phyloP scores from a whole-genome alignment of 2,888 invertebrate genomes.

The Ectemnius continuus region DNA sequence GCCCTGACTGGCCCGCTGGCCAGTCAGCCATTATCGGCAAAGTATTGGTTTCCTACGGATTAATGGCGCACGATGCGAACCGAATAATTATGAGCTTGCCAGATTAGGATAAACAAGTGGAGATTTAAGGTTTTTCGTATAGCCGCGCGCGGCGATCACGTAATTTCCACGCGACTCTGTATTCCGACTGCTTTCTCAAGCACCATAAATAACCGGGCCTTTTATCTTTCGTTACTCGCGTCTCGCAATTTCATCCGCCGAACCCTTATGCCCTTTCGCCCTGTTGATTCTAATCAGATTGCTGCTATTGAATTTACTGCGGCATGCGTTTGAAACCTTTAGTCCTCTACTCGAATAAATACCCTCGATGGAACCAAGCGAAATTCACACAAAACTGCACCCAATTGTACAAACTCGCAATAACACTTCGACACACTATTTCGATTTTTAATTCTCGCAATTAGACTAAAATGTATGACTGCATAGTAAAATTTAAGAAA shows the following conservation, averaged over 20 bases:
- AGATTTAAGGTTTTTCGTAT: slow-evolving; percentile 30
- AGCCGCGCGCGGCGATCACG: not conserved
- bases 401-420: too few species aligned
- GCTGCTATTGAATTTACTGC: too few species aligned
- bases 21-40: slow-evolving; percentile 46
- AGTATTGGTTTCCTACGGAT: slow-evolving; percentile 49
- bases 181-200: not conserved
- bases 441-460: too few species aligned
- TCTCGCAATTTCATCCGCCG: not conserved
- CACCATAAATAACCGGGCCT: slow-evolving; percentile 6
- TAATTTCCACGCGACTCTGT: slow-evolving; percentile 18
- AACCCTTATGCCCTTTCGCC: too few species aligned
- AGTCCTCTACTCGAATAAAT: too few species aligned
- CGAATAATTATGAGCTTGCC: slow-evolving; percentile 47
- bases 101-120: slow-evolving; percentile 38
- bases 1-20: slow-evolving; percentile 1
- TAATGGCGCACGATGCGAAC: slow-evolving; percentile 38
- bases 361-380: too few species aligned
- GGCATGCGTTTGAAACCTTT: too few species aligned
- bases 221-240: not conserved
- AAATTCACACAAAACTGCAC: too few species aligned
- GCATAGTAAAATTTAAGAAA: too few species aligned
- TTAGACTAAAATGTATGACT: too few species aligned
- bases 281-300: too few species aligned
- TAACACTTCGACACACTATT: too few species aligned